Conservation (phyloP, 2,888 invertebrate genomes). For the Gasteruption jaculator region DNA sequence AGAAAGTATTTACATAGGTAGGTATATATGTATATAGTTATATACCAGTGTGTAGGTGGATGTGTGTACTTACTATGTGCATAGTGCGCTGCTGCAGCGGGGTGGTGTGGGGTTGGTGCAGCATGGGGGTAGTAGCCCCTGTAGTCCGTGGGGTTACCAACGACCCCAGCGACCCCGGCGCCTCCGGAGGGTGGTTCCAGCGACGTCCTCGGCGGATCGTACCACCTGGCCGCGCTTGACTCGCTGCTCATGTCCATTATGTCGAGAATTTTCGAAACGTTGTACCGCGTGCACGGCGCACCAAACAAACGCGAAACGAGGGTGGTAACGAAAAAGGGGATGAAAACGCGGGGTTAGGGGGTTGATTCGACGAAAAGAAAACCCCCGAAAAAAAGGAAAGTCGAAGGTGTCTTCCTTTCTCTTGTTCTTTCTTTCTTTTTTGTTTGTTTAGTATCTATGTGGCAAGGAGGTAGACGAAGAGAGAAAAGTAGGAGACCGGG, state of each 20-base stretch:
- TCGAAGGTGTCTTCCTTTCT: no score
- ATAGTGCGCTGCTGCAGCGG: slow-evolving; percentile 47
- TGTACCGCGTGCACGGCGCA: no score
- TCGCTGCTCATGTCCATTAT: slow-evolving; percentile 52
- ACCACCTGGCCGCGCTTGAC: slow-evolving; percentile 50
- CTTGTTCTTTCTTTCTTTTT: no score
- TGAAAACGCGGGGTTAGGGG: no score
- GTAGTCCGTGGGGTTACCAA: slow-evolving; percentile 45
- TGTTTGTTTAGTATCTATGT: slow-evolving; percentile 3
- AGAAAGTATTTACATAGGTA: no score
- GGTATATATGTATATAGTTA: no score
- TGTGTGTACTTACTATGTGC: slow-evolving; percentile 46
- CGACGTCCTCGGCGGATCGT: slow-evolving; percentile 47
- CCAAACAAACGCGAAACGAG: no score
- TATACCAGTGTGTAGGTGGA: slow-evolving; percentile 1
- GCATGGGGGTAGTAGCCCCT: slow-evolving; percentile 49
- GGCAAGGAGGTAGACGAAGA: slow-evolving; percentile 5
- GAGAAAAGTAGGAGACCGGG: slow-evolving; percentile 14
- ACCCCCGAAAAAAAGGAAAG: no score
- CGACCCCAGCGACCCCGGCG: slow-evolving; percentile 37
- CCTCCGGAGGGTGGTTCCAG: slow-evolving; percentile 43
- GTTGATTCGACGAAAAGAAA: no score
- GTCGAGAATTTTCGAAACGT: slow-evolving; percentile 38
- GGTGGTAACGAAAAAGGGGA: no score
- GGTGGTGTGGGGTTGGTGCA: slow-evolving; percentile 47